Conservation (phyloP, 2,113 vertebrate species). For the Sinocyclocheilus anshuiensis region DNA sequence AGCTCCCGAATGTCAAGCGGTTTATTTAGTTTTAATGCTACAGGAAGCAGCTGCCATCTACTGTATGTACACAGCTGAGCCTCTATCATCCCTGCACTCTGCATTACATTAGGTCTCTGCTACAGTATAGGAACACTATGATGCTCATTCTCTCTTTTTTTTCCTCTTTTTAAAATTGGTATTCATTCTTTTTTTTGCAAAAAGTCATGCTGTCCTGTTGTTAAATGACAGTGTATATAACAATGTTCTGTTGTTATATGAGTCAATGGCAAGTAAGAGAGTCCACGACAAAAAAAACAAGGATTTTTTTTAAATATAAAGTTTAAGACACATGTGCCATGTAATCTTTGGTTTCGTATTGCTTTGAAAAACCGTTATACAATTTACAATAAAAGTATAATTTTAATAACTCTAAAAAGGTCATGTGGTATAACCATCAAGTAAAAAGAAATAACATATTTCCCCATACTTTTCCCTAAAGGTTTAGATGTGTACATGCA, state of each 20-base stretch:
- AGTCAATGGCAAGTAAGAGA: neutral
- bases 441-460: neutral
- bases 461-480: neutral
- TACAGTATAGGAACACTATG: neutral
- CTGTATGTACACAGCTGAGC: conserved; percentile 53
- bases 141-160: neutral
- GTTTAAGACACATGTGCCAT: too few species aligned
- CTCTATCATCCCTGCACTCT: conserved; percentile 33
- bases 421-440: neutral
- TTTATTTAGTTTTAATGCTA: conserved; percentile 56
- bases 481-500: neutral
- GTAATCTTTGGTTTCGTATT: neutral
- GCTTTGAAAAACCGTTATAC: neutral
- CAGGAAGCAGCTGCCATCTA: conserved; percentile 59
- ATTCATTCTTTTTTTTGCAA: neutral
- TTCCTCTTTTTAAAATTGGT: too few species aligned
- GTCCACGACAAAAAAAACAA: too few species aligned
- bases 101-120: conserved; percentile 44
- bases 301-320: too few species aligned
- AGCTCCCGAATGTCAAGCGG: conserved; percentile 47
- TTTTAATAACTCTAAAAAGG: neutral
- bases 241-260: neutral
- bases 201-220: neutral
- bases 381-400: neutral
- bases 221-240: neutral